Base-by-base conservation (phyloP, 2,113 vertebrate genomes). In the Ranitomeya imitator region DNA sequence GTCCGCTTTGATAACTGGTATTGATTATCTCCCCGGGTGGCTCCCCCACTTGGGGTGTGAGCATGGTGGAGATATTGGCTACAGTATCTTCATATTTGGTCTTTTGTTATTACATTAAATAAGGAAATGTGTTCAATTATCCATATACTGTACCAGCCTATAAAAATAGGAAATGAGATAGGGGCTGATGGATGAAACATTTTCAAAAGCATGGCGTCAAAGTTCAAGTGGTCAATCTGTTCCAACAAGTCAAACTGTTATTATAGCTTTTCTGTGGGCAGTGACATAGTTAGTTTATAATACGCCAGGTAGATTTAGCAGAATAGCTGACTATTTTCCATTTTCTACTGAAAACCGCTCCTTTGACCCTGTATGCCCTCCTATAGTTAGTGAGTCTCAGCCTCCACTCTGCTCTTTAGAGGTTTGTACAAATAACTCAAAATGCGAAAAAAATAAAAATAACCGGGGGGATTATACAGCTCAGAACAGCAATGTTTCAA, bases 371-470 rank as follows among this genome's bases (percentile, higher is more conserved):
- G n/a, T 6, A 65, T 57, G 87, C 21, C 59, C 81, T 82, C 26
- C 71, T 67, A 31, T 73, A 83, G 37, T 74, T 57, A 76, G 31
- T 13, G n/a, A 78, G 60, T 78, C 71, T 65, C 57, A 65, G 59
- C 71, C 37, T 84, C 31, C 57, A 77, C 84, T 61, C 87, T 65
- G n/a, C 19, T 81, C 87, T 84, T 78, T 57, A 63, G 55, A 83
- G 87, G 80, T 60, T 52, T 76, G 69, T 76, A 83, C 55, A 83
- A 88, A 78, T 88, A 84, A 84, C 87, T 78, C 51, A 84, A 78
- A 88, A 84, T 83, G 87, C 73, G 61, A 84, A 88, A 51, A 15
- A 88, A 78, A 45, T 45, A 45, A 45, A 55, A 19, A 71, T 78
- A 83, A 78, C 87, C 8, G 21, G 80, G 80, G 80, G 87, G 71